Percentiles rank a stretch among this genome's conserved stretches.
Evolutionary conservation across 2,113 vertebrate genomes (phyloP).

Genomic region (Eolophus roseicapilla): DNA sequence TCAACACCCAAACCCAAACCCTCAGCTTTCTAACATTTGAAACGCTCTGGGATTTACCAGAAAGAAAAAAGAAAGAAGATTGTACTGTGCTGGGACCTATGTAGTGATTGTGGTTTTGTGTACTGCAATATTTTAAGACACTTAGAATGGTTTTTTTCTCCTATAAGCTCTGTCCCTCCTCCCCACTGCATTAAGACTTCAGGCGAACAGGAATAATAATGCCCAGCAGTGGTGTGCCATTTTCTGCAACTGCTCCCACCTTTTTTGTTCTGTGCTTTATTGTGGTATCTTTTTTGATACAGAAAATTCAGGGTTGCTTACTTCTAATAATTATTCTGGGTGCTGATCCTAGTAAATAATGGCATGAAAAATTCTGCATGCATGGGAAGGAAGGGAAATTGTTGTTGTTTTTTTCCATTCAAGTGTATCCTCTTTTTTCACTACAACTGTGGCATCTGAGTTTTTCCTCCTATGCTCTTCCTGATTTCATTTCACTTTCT

Average conservation of each 20-base stretch:
- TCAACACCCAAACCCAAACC: neutral
- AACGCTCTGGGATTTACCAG: neutral
- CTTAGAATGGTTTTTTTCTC: neutral
- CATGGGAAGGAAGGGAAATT: neutral
- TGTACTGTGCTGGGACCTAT: neutral
- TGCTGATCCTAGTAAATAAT: neutral
- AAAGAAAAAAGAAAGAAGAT: neutral
- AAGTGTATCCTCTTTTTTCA: neutral
- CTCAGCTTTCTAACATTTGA: neutral
- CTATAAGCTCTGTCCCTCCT: neutral
- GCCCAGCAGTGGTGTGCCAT: neutral
- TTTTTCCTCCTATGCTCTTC: neutral
- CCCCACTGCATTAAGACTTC: neutral
- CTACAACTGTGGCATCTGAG: neutral
- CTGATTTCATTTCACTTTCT: neutral
- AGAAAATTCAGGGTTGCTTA: neutral
- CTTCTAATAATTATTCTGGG: neutral
- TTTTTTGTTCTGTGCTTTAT: neutral
- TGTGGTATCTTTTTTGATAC: neutral
- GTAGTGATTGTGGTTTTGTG: neutral
- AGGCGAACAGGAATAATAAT: constrained; percentile 12
- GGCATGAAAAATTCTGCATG: neutral
- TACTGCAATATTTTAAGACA: neutral
- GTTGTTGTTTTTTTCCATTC: neutral
- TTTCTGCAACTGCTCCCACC: neutral